Percentiles rank a stretch among this genome's conserved stretches.
phyloP scores from a whole-genome alignment of 2,113 vertebrate species.

The Cervus canadensis region DNA sequence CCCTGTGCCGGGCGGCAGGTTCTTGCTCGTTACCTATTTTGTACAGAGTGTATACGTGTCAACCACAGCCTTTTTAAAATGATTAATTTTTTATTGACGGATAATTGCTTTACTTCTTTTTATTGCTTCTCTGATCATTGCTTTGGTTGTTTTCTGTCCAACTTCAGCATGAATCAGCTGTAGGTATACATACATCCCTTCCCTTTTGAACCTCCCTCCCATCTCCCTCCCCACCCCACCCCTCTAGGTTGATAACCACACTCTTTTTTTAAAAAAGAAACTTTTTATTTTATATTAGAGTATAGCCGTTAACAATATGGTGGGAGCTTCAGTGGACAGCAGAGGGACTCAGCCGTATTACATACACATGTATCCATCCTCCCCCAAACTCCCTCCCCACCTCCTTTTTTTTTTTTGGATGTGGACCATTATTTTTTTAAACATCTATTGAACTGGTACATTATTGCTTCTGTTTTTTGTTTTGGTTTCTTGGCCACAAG shows the following conservation, averaged over 20 bases:
- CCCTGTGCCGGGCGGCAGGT: fast-evolving
- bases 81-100: neutral
- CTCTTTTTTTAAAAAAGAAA: neutral
- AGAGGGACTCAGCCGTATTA: neutral
- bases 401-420: neutral
- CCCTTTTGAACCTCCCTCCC: neutral
- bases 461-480: neutral
- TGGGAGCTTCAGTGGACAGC: neutral
- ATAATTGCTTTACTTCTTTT: neutral
- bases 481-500: neutral
- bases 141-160: neutral
- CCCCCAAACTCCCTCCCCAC: neutral
- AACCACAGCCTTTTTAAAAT: neutral
- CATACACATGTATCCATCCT: neutral
- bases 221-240: too few species aligned
- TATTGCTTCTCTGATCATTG: too few species aligned
- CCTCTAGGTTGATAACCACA: neutral
- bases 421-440: neutral
- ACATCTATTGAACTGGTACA: too few species aligned
- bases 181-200: neutral
- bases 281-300: neutral
- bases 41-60: too few species aligned
- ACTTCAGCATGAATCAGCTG: neutral
- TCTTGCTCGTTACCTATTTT: neutral
- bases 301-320: neutral